Conservation (phyloP, 2,113 vertebrate species). For the Gobio gobio region DNA sequence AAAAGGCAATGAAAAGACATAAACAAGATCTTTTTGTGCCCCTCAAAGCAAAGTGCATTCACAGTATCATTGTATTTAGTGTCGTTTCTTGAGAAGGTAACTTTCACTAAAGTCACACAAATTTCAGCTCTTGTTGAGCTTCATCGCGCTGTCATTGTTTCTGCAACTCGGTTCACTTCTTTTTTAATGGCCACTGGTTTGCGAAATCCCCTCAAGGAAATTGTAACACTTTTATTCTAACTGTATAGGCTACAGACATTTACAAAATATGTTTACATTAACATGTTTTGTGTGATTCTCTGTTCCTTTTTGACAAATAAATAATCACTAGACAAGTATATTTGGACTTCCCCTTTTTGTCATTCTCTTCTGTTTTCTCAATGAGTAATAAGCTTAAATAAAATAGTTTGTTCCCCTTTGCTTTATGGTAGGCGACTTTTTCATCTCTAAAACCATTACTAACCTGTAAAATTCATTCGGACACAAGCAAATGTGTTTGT, state of each 20-base stretch:
- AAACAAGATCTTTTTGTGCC: background rate
- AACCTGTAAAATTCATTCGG: background rate
- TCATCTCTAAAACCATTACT: background rate
- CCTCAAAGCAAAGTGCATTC: background rate
- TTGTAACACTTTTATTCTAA: too few relatives aligned
- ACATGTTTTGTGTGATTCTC: too few relatives aligned
- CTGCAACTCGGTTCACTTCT: background rate
- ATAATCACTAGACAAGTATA: background rate
- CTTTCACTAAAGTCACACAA: background rate
- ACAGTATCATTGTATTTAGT: background rate
- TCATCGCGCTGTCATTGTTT: background rate
- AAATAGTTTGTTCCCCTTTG: background rate
- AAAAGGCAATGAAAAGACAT: background rate
- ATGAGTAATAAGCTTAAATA: background rate
- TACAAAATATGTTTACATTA: background rate
- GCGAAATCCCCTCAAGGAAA: background rate
- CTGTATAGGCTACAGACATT: background rate
- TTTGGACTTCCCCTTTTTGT: background rate
- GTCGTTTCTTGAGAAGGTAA: background rate
- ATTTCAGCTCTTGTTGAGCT: background rate
- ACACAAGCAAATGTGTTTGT: too few relatives aligned
- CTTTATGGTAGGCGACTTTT: background rate
- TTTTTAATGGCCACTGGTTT: background rate
- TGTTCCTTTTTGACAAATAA: background rate
- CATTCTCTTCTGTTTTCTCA: background rate